phyloP scores from a whole-genome alignment of 2,888 invertebrate species.

The Griposia aprilina region DNA sequence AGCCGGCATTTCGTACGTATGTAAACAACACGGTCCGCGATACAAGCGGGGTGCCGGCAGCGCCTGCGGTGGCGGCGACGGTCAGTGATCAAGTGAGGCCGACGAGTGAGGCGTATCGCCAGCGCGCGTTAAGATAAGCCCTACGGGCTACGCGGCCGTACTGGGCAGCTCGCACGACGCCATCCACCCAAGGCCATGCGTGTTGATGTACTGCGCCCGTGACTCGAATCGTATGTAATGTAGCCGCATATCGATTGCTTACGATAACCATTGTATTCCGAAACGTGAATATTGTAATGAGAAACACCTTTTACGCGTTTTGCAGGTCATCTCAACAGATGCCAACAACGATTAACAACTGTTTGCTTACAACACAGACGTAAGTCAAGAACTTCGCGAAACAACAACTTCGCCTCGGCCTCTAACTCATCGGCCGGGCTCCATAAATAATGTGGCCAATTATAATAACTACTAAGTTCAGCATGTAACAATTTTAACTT shows the following conservation, averaged over 20 bases:
- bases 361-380: conserved; percentile 29
- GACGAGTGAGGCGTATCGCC: conserved; percentile 69
- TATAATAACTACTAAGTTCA: conserved; percentile 17
- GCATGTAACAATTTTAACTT: background rate
- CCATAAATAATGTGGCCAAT: conserved; percentile 25
- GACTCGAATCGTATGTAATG: conserved; percentile 86
- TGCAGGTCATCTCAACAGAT: conserved; percentile 36
- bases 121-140: conserved; percentile 84
- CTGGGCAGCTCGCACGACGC: conserved; percentile 64
- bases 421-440: conserved; percentile 9
- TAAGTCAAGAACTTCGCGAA: conserved; percentile 31
- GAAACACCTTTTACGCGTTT: conserved; percentile 61
- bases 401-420: background rate
- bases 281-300: conserved; percentile 75
- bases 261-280: conserved; percentile 81
- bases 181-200: conserved; percentile 82
- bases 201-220: conserved; percentile 83
- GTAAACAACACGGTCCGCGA: conserved; percentile 82
- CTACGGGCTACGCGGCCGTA: conserved; percentile 71
- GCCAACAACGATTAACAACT: conserved; percentile 11
- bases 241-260: conserved; percentile 76
- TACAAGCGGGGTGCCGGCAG: conserved; percentile 63
- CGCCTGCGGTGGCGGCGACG: conserved; percentile 72
- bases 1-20: conserved; percentile 75
- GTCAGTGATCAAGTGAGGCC: conserved; percentile 81